Percentiles rank a stretch among this genome's conserved stretches.
Evolutionary conservation across 2,888 invertebrate species (phyloP).

Genomic region (Argyresthia albistria): DNA sequence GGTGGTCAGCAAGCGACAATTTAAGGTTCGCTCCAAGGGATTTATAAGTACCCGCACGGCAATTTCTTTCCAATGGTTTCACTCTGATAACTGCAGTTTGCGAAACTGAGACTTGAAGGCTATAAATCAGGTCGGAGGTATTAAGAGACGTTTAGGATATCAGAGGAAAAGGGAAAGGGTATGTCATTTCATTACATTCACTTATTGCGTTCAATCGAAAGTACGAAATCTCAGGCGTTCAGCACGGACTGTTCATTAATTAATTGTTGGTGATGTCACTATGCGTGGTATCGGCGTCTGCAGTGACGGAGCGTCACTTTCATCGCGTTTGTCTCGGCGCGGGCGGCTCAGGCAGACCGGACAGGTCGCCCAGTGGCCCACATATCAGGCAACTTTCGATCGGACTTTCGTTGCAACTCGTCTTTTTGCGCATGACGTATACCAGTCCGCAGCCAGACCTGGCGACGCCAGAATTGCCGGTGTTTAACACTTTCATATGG

Average conservation of each 20-base stretch:
- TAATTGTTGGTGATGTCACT: slow-evolving; percentile 3
- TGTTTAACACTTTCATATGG: slow-evolving; percentile 31
- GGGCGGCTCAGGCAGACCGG: slow-evolving; percentile 25
- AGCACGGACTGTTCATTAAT: slow-evolving; percentile 1
- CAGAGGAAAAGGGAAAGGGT: not conserved
- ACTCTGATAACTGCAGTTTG: slow-evolving; percentile 4
- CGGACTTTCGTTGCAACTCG: slow-evolving; percentile 60
- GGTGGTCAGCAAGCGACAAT: slow-evolving; percentile 19
- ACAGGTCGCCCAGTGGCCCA: slow-evolving; percentile 53
- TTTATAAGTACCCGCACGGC: slow-evolving; percentile 5
- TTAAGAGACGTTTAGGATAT: not conserved
- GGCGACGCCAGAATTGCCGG: slow-evolving; percentile 36
- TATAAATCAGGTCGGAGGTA: not conserved
- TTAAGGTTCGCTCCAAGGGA: slow-evolving; percentile 17
- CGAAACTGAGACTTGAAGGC: slow-evolving; percentile 5
- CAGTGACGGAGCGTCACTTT: not conserved
- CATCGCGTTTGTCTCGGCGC: not conserved
- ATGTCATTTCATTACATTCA: too few species aligned
- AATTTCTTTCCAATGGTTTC: slow-evolving; percentile 3
- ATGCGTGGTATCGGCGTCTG: not conserved
- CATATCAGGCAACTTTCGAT: slow-evolving; percentile 69
- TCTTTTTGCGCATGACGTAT: slow-evolving; percentile 41
- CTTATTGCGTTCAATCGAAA: too few species aligned
- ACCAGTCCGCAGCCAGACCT: slow-evolving; percentile 36
- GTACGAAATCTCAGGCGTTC: not conserved